Evolutionary conservation across 2,113 vertebrate species (phyloP), one percentile per base, ranked within the genome.

Genomic region (Hypocryptadius cinnamomeus): DNA sequence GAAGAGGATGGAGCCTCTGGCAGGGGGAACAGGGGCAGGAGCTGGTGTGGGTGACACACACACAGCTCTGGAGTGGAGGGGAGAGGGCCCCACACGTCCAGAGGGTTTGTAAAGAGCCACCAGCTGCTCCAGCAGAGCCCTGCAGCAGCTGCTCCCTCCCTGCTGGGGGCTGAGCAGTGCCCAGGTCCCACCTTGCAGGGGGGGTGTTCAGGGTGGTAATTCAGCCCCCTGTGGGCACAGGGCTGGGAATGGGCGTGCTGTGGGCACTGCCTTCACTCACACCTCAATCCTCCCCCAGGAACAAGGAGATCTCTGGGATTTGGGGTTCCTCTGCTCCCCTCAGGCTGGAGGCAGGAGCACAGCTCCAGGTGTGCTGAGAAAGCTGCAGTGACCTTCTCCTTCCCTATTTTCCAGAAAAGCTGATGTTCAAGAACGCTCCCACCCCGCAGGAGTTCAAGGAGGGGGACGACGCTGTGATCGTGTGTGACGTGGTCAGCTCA

Each of bases 401-500:
- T 53, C 31, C 8, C 3, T 39, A 27, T 64, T 86, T 97, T 98
- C 39, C 97, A 99, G 99, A 99, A 96, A 99, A 98, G 95, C 98
- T 99, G 90, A 99, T 98, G 95, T 99, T 99, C 98, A 99, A 97
- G 93, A 99, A 99, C 7, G 99, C 98, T 11, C 99, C 99, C 9
- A 99, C 99, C 28, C 99, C 98, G 2, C 99, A 99, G 96, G 99
- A 99, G 64, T 99, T 99, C 95, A 98, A 96, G 27, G 99, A 99
- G 76, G 99, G 99, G 22, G 99, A 99, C 33, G 98, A 98, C 15
- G 99, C 99, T 2, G 97, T 98, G 96, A 98, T 99, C 2, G 92
- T 99, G 42, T 99, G 99, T 82, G 99, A 99, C 10, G 98, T 99
- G 79, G 96, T 98, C 96, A 99, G 99, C 93, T 99, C 98, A 0